phyloP scores from a whole-genome alignment of 2,888 invertebrate species.

The Holacanthella duospinosa region DNA sequence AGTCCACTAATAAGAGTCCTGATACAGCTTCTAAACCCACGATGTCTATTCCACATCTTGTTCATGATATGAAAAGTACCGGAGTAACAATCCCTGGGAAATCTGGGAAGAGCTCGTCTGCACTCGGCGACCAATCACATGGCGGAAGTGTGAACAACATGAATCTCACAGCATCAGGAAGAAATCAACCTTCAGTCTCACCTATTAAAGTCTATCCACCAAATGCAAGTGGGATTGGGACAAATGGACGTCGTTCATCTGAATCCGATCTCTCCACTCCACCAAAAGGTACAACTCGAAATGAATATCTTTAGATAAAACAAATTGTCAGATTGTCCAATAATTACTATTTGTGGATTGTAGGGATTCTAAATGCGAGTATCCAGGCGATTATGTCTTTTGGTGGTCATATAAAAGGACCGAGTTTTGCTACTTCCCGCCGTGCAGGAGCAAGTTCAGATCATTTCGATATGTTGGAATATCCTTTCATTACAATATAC shows the following conservation, averaged over 20 bases:
- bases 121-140: neutral
- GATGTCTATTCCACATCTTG: neutral
- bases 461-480: conserved; percentile 75
- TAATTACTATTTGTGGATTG: neutral
- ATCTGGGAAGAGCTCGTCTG: neutral
- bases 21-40: neutral
- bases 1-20: neutral
- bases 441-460: conserved; percentile 23
- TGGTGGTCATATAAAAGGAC: conserved; percentile 16
- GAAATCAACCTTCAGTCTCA: neutral
- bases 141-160: neutral
- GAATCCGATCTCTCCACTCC: conserved; percentile 88
- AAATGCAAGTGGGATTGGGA: neutral
- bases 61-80: neutral
- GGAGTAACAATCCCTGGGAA: too few species aligned
- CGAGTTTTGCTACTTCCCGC: conserved; percentile 14
- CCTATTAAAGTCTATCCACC: neutral
- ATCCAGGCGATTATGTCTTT: conserved; percentile 11
- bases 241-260: conserved; percentile 63
- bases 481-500: conserved; percentile 86
- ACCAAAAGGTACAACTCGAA: conserved; percentile 64
- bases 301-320: too few species aligned
- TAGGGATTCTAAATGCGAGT: conserved; percentile 5
- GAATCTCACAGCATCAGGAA: neutral
- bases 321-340: neutral